phyloP scores from a whole-genome alignment of 2,113 vertebrate genomes.

The Corythaeola cristata region DNA sequence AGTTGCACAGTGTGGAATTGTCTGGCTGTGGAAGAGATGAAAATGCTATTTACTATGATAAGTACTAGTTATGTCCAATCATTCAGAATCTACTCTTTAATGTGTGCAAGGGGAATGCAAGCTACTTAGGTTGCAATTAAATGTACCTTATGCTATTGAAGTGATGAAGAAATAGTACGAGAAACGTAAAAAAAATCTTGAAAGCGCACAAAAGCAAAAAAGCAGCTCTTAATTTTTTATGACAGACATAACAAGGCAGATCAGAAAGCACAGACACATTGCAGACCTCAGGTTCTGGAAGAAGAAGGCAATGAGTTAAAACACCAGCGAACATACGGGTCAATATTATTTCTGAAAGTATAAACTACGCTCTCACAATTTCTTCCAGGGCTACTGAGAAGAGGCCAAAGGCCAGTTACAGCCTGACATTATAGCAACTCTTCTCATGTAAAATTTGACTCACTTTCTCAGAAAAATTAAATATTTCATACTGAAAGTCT shows the following conservation, averaged over 20 bases:
- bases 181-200: background rate
- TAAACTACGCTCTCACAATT: background rate
- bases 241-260: background rate
- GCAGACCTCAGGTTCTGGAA: background rate
- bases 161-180: conserved; percentile 11
- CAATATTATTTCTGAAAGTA: background rate
- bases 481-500: background rate
- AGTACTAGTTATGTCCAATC: conserved; percentile 46
- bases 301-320: background rate
- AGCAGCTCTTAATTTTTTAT: background rate
- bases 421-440: background rate
- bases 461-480: background rate
- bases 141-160: background rate
- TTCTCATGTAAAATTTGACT: background rate
- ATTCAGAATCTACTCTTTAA: conserved; percentile 54
- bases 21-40: conserved; percentile 41
- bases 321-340: background rate
- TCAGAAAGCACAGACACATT: background rate
- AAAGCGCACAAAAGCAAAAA: background rate
- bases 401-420: background rate
- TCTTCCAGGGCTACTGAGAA: background rate
- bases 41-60: conserved; percentile 33
- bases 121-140: conserved; percentile 56
- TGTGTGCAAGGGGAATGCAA: background rate
- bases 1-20: conserved; percentile 6